phyloP scores from a whole-genome alignment of 2,888 invertebrate genomes.

The Hoplodrina blanda region DNA sequence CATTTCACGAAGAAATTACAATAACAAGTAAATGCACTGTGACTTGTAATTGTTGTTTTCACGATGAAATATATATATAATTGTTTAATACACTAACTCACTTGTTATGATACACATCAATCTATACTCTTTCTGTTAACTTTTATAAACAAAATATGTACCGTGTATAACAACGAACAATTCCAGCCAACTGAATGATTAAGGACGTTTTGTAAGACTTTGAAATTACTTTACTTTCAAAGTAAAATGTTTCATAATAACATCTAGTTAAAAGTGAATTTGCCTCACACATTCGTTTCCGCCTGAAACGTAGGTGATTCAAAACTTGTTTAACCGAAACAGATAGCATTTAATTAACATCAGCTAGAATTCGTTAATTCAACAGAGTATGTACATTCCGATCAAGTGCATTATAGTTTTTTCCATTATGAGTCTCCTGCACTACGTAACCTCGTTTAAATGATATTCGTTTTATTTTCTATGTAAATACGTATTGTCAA shows the following conservation, averaged over 20 bases:
- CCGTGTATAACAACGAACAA: constrained; percentile 71
- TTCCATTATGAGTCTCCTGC: background rate
- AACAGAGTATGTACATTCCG: constrained; percentile 30
- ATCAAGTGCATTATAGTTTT: constrained; percentile 14
- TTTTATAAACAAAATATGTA: constrained; percentile 64
- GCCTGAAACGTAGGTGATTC: constrained; percentile 76
- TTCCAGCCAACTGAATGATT: constrained; percentile 79
- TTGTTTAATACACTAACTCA: constrained; percentile 14
- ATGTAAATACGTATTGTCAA: background rate
- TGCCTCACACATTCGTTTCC: constrained; percentile 63
- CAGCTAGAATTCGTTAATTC: constrained; percentile 73
- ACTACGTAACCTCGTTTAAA: background rate
- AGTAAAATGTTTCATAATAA: constrained; percentile 71
- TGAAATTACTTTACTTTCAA: constrained; percentile 68
- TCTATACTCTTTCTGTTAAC: constrained; percentile 53
- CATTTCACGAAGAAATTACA: constrained; percentile 15
- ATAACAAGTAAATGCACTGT: constrained; percentile 25
- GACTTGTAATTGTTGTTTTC: constrained; percentile 20
- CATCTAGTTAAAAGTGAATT: constrained; percentile 68
- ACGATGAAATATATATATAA: constrained; percentile 14
- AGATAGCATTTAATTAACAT: constrained; percentile 83
- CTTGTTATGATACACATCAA: constrained; percentile 29
- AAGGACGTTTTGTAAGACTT: constrained; percentile 79
- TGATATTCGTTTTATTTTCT: background rate
- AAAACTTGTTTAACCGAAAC: constrained; percentile 82